Conservation (phyloP, 2,113 vertebrate species). For the Oreotrochilus melanogaster region DNA sequence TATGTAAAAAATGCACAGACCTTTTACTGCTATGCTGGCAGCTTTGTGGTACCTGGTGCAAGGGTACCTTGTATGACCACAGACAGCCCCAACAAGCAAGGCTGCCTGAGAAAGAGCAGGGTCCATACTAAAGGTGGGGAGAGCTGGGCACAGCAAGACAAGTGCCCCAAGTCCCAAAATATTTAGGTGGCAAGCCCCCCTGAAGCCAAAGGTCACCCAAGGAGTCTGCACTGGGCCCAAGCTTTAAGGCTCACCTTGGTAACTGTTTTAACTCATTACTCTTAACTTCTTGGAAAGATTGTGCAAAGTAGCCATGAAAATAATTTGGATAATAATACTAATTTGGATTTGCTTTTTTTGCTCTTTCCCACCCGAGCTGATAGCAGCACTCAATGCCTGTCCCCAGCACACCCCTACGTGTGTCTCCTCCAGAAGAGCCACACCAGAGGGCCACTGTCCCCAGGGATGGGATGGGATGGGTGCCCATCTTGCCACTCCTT, state of each 20-base stretch:
- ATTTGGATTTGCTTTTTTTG: background rate
- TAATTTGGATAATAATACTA: too few species aligned
- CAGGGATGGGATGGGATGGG: background rate
- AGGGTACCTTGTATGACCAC: background rate
- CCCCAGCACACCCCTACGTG: fast-evolving
- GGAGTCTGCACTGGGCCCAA: background rate
- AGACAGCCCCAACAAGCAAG: fast-evolving
- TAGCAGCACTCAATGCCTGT: background rate
- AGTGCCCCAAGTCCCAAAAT: fast-evolving
- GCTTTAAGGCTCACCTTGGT: background rate
- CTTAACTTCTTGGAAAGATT: background rate
- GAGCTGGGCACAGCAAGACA: fast-evolving
- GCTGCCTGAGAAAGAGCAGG: background rate
- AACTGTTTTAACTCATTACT: background rate
- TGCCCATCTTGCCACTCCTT: fast-evolving
- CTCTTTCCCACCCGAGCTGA: fast-evolving
- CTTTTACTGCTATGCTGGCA: background rate
- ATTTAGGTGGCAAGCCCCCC: background rate
- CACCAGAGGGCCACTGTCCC: too few species aligned
- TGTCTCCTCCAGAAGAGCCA: background rate
- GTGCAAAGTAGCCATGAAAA: background rate
- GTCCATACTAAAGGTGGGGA: fast-evolving
- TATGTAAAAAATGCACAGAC: fast-evolving
- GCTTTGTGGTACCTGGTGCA: background rate
- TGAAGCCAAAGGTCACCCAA: background rate